These are phyloP conservation scores for Heteromyza rotundicornis DNA, from an alignment of 2,888 invertebrate genomes.

Conservation along the genomic window DNA sequence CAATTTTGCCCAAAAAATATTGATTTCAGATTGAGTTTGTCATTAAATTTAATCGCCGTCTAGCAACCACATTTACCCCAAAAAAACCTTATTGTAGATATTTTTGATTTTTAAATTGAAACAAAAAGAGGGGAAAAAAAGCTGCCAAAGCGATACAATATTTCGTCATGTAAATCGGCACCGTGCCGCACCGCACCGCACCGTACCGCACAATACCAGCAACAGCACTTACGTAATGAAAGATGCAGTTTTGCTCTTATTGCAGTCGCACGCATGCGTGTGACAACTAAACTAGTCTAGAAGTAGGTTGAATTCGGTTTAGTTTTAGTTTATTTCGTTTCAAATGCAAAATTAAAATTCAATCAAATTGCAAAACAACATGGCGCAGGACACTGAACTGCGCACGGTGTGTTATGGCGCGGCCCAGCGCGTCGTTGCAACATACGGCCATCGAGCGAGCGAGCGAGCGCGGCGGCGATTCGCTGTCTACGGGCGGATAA, in stretches of 20 bases:
- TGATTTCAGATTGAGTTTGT: not conserved
- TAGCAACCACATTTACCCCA: too few relatives aligned
- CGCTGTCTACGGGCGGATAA: too few relatives aligned
- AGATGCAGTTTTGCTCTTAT: slow-evolving; percentile 31
- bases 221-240: slow-evolving; percentile 42
- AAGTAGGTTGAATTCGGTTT: slow-evolving; percentile 37
- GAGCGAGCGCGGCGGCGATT: not conserved
- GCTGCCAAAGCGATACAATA: slow-evolving; percentile 21
- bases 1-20: not conserved
- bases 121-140: too few relatives aligned
- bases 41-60: not conserved
- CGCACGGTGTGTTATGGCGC: not conserved
- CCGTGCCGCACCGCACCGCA: slow-evolving; percentile 25
- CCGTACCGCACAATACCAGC: not conserved
- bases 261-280: slow-evolving; percentile 29
- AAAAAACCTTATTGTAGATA: too few relatives aligned
- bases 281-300: slow-evolving; percentile 27
- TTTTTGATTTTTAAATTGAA: too few relatives aligned
- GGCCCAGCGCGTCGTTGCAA: not conserved
- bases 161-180: slow-evolving; percentile 3
- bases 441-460: not conserved
- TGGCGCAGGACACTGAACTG: slow-evolving; percentile 27
- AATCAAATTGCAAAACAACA: slow-evolving; percentile 50
- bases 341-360: slow-evolving; percentile 50
- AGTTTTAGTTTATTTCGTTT: slow-evolving; percentile 38